Evolutionary conservation across 2,113 vertebrate species (phyloP).

Genomic region (Bujurquina vittata): DNA sequence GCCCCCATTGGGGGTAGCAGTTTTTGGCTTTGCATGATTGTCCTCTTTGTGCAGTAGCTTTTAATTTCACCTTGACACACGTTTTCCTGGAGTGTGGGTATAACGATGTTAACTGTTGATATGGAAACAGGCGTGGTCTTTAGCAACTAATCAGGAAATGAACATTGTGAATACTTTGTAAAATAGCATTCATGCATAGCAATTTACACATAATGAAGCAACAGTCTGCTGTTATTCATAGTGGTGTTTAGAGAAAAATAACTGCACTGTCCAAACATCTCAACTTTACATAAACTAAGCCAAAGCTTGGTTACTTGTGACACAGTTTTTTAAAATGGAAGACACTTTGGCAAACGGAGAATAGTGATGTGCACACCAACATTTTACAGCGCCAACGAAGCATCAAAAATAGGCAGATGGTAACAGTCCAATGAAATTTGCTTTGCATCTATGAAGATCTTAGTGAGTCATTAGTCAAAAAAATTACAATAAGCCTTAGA

Average conservation of each 20-base stretch:
- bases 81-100: neutral
- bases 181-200: neutral
- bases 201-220: neutral
- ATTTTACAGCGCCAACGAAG: no score
- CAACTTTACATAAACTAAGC: neutral
- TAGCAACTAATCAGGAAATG: neutral
- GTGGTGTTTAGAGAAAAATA: neutral
- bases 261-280: neutral
- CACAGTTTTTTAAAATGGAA: no score
- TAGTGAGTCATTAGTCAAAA: no score
- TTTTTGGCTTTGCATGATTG: neutral
- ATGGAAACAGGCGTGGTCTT: neutral
- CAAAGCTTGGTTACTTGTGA: neutral
- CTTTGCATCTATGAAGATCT: no score
- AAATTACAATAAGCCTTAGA: no score
- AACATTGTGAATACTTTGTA: neutral
- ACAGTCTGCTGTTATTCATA: neutral
- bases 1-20: neutral
- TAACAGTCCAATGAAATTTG: no score
- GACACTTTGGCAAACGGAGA: no score
- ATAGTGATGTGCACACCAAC: no score
- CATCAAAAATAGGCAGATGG: no score
- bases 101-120: neutral
- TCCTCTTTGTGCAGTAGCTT: neutral
- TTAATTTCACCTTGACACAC: neutral